phyloP scores from a whole-genome alignment of 2,888 invertebrate genomes.

The Tupiocoris notatus region DNA sequence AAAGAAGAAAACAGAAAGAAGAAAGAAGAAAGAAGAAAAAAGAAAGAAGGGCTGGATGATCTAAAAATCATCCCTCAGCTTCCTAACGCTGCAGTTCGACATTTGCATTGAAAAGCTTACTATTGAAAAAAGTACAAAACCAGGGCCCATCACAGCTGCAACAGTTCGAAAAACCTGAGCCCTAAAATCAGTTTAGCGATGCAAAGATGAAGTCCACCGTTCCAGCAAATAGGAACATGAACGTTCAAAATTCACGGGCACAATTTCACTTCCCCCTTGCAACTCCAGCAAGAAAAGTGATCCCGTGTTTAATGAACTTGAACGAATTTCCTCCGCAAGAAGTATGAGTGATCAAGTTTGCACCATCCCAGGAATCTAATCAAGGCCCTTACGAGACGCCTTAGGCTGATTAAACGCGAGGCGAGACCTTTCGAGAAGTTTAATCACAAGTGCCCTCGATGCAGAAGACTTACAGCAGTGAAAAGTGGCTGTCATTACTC shows the following conservation, averaged over 20 bases:
- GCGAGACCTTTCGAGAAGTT: not conserved
- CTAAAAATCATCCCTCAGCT: too few relatives aligned
- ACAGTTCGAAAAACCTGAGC: too few relatives aligned
- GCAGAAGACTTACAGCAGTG: not conserved
- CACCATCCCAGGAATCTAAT: not conserved
- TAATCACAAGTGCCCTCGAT: not conserved
- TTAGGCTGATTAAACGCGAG: not conserved
- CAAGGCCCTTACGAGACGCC: not conserved
- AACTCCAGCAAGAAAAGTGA: not conserved
- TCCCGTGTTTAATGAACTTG: not conserved
- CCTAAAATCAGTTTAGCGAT: too few relatives aligned
- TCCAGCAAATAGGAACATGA: too few relatives aligned
- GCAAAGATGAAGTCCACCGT: too few relatives aligned
- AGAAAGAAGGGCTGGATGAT: not conserved
- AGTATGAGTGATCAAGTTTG: not conserved
- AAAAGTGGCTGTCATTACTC: constrained; percentile 40
- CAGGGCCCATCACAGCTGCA: too few relatives aligned
- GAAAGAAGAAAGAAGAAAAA: not conserved
- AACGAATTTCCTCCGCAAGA: not conserved
- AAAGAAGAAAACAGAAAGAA: not conserved
- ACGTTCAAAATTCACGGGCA: too few relatives aligned
- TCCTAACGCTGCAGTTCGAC: too few relatives aligned
- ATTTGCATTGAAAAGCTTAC: too few relatives aligned
- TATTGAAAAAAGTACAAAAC: too few relatives aligned
- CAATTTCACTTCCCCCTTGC: too few relatives aligned